Evolutionary conservation across 2,113 vertebrate genomes (phyloP), one percentile per base, ranked within the genome.

Genomic region (Nerophis lumbriciformis): DNA sequence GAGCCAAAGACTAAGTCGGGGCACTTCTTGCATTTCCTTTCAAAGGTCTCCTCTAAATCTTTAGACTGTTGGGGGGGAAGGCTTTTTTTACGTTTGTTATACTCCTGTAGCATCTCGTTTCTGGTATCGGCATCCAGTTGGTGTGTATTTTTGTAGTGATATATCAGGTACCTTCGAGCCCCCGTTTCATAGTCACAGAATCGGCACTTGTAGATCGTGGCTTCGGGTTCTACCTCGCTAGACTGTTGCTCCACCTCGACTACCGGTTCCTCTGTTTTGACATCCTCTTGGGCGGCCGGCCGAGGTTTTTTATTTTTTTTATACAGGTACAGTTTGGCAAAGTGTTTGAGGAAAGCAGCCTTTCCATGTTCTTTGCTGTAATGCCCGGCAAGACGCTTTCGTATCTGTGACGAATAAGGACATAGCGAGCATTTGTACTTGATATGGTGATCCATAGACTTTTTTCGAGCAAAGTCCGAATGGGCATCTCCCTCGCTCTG

Each of bases 11-110:
- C 85, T 8, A 93, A 77, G 67, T 90, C 85, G 71, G 92, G 91
- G 72, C 95, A 97, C 56, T 90, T 90, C 69, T 90, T 85, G 76
- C 94, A 96, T 58, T 85, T 87, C 69, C 12, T 45, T 91, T 88
- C 0, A 85, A 83, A 52, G 89, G 70, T 6, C 82, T 82, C 50
- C 53, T 90, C 87, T 0, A 44, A 38, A 6, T 39, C 37, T 5
- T n/a, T 7, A 5, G 49, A 6, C 49, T 19, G n/a, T 11, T 44
- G 55, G 44, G 38, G 6, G 39, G 2, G 38, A 4, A 39, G 38
- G 48, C 35, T 82, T 0, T 39, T 70, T 13, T 64, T 77, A 1
- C 48, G 10, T 14, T 75, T 65, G 53, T 79, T 80, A 1, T 79
- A 79, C 15, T 54, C 72, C 52, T 63, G 11, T 7, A 84, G 65